These are phyloP conservation scores for Spisula solida DNA, from an alignment of 2,888 invertebrate genomes.

Conservation along the genomic window DNA sequence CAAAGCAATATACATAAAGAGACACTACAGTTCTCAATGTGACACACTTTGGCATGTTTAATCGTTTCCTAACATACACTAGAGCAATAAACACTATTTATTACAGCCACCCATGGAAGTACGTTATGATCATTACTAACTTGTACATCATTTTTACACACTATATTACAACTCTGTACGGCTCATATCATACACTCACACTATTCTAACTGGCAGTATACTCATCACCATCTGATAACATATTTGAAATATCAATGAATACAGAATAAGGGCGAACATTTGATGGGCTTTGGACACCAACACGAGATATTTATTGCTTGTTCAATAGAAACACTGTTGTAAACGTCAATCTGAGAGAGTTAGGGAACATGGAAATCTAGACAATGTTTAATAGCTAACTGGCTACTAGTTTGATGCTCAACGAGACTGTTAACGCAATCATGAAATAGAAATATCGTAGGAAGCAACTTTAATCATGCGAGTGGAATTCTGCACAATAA, in stretches of 20 bases:
- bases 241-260: conserved; percentile 30
- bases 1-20: background rate
- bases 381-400: background rate
- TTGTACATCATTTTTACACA: conserved; percentile 6
- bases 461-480: background rate
- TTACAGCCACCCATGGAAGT: background rate
- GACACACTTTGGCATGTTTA: background rate
- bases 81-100: background rate
- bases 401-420: background rate
- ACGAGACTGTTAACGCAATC: background rate
- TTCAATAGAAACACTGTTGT: background rate
- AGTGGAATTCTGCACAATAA: no score
- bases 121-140: background rate
- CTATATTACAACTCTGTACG: background rate
- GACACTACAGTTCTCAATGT: background rate
- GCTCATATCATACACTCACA: background rate
- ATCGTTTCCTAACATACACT: conserved; percentile 10
- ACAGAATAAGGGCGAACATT: conserved; percentile 1
- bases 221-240: background rate
- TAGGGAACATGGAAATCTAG: background rate
- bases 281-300: conserved; percentile 36
- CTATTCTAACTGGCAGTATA: conserved; percentile 24
- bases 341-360: conserved; percentile 17
- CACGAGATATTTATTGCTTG: conserved; percentile 27
- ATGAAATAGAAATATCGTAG: background rate